These are phyloP conservation scores for Paramisgurnus dabryanus DNA, from an alignment of 2,113 vertebrate species.

Conservation along the genomic window DNA sequence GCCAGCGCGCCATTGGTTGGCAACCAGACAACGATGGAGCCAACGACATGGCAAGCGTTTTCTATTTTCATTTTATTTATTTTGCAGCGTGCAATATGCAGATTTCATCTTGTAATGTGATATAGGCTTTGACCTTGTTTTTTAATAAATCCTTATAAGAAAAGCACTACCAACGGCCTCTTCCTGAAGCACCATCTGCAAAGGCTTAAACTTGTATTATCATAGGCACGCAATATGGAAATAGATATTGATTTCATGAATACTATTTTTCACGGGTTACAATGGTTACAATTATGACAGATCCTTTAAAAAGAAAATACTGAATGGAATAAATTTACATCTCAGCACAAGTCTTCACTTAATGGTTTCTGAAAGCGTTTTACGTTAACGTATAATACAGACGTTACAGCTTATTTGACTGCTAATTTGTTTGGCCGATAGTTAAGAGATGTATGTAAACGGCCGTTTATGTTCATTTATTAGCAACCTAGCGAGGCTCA, in stretches of 20 bases:
- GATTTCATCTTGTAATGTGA: slow-evolving; percentile 50
- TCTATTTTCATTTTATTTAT: background rate
- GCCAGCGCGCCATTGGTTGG: background rate
- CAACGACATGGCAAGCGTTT: slow-evolving; percentile 1
- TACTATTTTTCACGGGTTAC: slow-evolving; percentile 84
- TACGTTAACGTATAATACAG: slow-evolving; percentile 76
- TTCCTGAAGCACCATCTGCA: slow-evolving; percentile 62
- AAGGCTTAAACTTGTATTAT: slow-evolving; percentile 67
- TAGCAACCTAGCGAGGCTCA: slow-evolving; percentile 57
- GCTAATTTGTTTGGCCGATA: slow-evolving; percentile 85
- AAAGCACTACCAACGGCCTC: slow-evolving; percentile 63
- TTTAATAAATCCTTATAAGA: slow-evolving; percentile 50
- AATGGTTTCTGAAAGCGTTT: slow-evolving; percentile 71
- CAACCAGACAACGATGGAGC: background rate
- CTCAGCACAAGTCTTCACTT: slow-evolving; percentile 75
- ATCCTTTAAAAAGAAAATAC: slow-evolving; percentile 68
- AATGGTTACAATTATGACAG: slow-evolving; percentile 71
- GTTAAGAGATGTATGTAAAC: slow-evolving; percentile 61
- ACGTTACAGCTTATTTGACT: slow-evolving; percentile 91
- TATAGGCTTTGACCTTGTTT: slow-evolving; percentile 42
- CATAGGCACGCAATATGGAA: slow-evolving; percentile 74
- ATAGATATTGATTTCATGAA: slow-evolving; percentile 74
- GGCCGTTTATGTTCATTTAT: slow-evolving; percentile 68
- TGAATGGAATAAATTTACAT: slow-evolving; percentile 84
- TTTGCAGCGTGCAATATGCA: slow-evolving; percentile 33